Base-by-base conservation (phyloP, 1,140 invertebrate genomes). In the Schlechtendalia chinensis region DNA sequence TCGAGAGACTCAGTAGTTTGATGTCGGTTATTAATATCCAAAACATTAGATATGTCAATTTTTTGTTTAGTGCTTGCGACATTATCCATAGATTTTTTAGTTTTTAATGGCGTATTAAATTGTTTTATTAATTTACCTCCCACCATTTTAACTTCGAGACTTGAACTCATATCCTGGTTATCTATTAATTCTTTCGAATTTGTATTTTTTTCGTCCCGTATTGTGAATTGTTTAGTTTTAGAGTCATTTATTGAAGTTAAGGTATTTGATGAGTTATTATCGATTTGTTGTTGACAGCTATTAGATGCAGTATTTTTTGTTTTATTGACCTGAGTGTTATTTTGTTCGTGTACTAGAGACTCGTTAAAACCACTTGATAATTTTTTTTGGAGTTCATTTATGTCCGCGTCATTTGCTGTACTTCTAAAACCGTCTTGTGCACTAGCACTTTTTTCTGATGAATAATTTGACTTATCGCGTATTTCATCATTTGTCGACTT, bases 41-140 rank as follows among this genome's bases (percentile, higher is more conserved):
- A 0, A 16, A 14, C 16, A 22, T 67, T 6, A 22, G 65, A 22
- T 47, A 3, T 12, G 39, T 65, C 10, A 10, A 1, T 6, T 56
- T 56, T 5, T 0, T 67, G 11, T 22, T 45, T 67, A 17, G 19
- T 22, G 22, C 22, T 16, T 16, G 12, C 6, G 5, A 22, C 39
- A 67, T 22, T 8, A 4, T 69, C 22, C 14, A 27, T 2, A 50
- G 14, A 12, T 54, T 19, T 17, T 72, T 29, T 54, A 29, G 69
- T 54, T n/a, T 32, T 54, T n/a, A 4, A 12, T 0, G 69, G 47
- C 3, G 69, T 53, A n/a, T 54, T 80, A 22, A 65, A 65, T 53
- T 47, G 32, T 59, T 72, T 81, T 45, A 81, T 72, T 17, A 81
- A 45, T 50, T 81, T 81, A 22, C 80, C 80, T 39, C 80, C 80